These are phyloP conservation scores for Amblyopsis rosae DNA, from an alignment of 2,113 vertebrate genomes.

Conservation along the genomic window DNA sequence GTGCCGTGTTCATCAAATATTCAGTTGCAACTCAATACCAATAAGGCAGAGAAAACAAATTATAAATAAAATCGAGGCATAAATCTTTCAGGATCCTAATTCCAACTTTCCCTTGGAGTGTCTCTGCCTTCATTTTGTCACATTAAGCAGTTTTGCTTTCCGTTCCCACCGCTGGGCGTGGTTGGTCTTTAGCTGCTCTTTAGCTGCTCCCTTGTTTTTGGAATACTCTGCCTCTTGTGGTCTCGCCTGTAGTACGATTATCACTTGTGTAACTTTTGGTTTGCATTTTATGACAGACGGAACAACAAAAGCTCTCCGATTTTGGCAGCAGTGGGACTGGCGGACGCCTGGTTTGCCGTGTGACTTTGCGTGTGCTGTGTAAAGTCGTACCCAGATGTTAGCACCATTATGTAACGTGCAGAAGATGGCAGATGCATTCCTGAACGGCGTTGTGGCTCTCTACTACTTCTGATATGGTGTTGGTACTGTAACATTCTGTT, in stretches of 20 bases:
- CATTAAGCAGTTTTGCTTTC: conserved; percentile 74
- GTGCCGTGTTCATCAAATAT: conserved; percentile 76
- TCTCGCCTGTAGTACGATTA: conserved; percentile 68
- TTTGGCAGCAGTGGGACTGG: conserved; percentile 35
- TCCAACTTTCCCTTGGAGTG: conserved; percentile 70
- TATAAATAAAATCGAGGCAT: conserved; percentile 78
- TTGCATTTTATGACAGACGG: conserved; percentile 62
- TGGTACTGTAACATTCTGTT: conserved; percentile 37
- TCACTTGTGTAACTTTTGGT: conserved; percentile 69
- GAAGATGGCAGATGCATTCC: conserved; percentile 57
- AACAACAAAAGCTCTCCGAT: conserved; percentile 60
- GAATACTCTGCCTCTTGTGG: conserved; percentile 64
- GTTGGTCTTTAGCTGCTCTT: conserved; percentile 51
- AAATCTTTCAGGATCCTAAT: conserved; percentile 77
- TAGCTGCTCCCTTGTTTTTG: conserved; percentile 62
- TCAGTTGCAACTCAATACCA: conserved; percentile 72
- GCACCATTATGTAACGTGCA: conserved; percentile 63
- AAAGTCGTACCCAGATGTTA: conserved; percentile 34
- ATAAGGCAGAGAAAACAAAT: conserved; percentile 76
- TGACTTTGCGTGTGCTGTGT: conserved; percentile 14
- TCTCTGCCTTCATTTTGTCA: conserved; percentile 73
- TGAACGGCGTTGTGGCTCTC: conserved; percentile 61
- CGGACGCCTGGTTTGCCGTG: conserved; percentile 31
- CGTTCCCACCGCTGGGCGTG: conserved; percentile 67
- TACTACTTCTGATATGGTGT: conserved; percentile 65